Conservation (phyloP, 2,113 vertebrate species). For the Ictalurus punctatus region DNA sequence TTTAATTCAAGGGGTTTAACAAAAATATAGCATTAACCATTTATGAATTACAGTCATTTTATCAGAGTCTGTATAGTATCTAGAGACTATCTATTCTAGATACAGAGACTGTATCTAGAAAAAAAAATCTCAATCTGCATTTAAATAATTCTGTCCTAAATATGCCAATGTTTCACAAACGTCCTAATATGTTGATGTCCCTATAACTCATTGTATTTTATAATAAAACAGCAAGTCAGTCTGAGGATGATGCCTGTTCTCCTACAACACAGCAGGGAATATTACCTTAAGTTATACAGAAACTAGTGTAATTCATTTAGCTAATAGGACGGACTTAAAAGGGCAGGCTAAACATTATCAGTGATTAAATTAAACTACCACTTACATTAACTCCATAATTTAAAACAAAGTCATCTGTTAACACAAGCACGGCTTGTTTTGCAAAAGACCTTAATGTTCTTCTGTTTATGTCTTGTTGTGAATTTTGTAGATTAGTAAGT, state of each 20-base stretch:
- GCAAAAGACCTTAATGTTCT: neutral
- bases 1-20: too few species aligned
- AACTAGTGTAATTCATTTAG: neutral
- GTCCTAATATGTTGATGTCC: neutral
- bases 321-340: slow-evolving; percentile 8
- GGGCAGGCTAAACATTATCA: neutral
- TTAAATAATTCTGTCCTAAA: neutral
- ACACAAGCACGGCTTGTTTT: neutral
- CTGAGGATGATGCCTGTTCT: neutral
- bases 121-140: neutral
- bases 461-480: neutral
- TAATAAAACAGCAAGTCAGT: neutral
- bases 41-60: too few species aligned
- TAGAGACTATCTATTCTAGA: too few species aligned
- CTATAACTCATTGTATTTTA: neutral
- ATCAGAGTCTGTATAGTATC: too few species aligned
- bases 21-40: too few species aligned
- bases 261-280: neutral
- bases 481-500: neutral
- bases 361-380: neutral
- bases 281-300: neutral
- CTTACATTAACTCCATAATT: neutral
- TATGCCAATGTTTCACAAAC: neutral
- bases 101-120: neutral
- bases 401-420: neutral